Evolutionary conservation across 2,888 invertebrate genomes (phyloP), one percentile per base, ranked within the genome.

Genomic region (Lobophora halterata): DNA sequence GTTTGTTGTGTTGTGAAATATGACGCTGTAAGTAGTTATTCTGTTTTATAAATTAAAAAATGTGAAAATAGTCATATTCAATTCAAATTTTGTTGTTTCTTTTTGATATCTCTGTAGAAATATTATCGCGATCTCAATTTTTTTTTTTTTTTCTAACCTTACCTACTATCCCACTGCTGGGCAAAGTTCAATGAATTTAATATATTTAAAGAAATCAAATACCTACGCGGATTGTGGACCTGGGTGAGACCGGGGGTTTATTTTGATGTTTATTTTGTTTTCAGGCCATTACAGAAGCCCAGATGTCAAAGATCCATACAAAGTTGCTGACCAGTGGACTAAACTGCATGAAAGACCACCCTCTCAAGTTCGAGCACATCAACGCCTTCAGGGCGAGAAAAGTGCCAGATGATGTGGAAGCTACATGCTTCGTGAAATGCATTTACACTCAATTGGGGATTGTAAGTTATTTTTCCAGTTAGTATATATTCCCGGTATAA

Each of bases 341-440:
- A 2, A 56, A 65, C 10, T 79, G 79, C 18, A 58, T 74, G 19
- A 61, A 58, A 11, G 61, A 69, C 5, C 48, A 74, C 29, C 75
- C 77, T 1, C 31, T 79, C 0, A 61, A 63, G 0, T 25, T 65
- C 7, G 60, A 66, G 0, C 73, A 79, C 13, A 64, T 79, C 5
- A 58, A 52, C 13, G 21, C 57, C 0, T 62, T 79, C 5, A 71
- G 58, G 40, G 58, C 61, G 11, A 71, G 70, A 40, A 66, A 66
- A 46, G 24, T 74, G n/a, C 74, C 78, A 0, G 60, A 71, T 1
- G 61, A 65, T 5, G 58, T 65, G 2, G 61, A 59, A 4, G 65
- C 73, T 0, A 70, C 65, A 38, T 79, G 79, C 32, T 79, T 78
- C 24, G 53, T 61, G 0, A 63, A 68, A 16, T 79, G 79, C 43